Evolutionary conservation across 1,140 invertebrate genomes (phyloP).

Genomic region (Drosophila nebulosa): DNA sequence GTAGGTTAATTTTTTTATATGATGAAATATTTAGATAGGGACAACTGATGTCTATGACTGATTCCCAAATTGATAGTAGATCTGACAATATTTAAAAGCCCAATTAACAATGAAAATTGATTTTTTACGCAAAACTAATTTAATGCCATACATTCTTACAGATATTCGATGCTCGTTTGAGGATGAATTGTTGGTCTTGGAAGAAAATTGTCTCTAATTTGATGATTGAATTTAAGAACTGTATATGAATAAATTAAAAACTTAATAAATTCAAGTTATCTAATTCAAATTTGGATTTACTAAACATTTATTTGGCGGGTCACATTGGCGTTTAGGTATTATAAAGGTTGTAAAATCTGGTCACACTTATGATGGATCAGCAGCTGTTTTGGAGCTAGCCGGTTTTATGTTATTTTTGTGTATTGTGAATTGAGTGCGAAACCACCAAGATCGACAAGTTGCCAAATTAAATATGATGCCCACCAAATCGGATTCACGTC

Average conservation of each 20-base stretch:
- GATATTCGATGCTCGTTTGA: neutral
- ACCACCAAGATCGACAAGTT: constrained; percentile 11
- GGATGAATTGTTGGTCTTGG: neutral
- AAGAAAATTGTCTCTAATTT: too few species aligned
- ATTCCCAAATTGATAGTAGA: constrained; percentile 12
- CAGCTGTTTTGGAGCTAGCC: neutral
- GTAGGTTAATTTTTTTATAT: too few species aligned
- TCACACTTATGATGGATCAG: neutral
- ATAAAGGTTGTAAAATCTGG: neutral
- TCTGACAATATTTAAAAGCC: neutral
- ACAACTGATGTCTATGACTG: constrained; percentile 41
- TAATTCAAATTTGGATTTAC: too few species aligned
- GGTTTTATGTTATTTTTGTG: neutral
- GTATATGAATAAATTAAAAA: too few species aligned
- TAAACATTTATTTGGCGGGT: too few species aligned
- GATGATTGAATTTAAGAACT: too few species aligned
- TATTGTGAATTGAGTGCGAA: neutral
- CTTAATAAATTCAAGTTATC: too few species aligned
- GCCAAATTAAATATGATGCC: constrained; percentile 41
- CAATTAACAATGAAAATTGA: too few species aligned
- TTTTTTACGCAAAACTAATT: neutral
- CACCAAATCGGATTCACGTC: constrained; percentile 52
- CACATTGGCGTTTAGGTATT: neutral
- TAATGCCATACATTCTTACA: neutral
- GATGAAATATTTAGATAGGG: constrained; percentile 49